A percentile compares a stretch with the other conserved stretches of the same genome.
These are phyloP conservation scores for Gymnarchus niloticus DNA, from an alignment of 2,113 vertebrate species.

Conservation along the genomic window DNA sequence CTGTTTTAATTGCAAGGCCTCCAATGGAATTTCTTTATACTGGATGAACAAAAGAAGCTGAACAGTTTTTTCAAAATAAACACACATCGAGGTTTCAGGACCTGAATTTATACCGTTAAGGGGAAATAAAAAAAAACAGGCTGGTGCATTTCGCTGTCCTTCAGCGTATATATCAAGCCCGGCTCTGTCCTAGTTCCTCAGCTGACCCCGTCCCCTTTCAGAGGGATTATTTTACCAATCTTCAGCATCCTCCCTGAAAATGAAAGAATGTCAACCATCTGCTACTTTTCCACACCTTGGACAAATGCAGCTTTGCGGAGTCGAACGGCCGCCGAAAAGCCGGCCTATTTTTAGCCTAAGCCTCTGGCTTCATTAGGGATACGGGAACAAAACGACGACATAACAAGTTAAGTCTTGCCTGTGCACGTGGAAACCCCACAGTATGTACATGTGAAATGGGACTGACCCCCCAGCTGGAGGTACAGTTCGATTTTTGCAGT, in stretches of 20 bases:
- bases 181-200: neutral
- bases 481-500: neutral
- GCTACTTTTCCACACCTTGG: slow-evolving; percentile 9
- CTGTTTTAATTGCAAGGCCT: no score
- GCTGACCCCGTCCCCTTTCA: neutral
- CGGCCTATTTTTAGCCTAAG: slow-evolving; percentile 4
- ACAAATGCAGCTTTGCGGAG: neutral
- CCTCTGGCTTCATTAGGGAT: slow-evolving; percentile 13
- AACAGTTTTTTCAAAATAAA: neutral
- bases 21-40: no score
- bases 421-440: neutral
- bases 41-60: no score
- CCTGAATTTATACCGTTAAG: neutral
- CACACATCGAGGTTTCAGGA: neutral
- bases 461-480: neutral
- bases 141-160: neutral
- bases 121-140: neutral
- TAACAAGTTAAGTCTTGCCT: neutral
- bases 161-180: neutral
- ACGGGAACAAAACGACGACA: neutral
- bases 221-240: slow-evolving; percentile 8
- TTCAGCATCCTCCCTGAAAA: slow-evolving; percentile 13
- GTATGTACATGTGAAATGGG: neutral
- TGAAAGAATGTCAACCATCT: slow-evolving; percentile 26
- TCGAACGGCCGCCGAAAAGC: neutral